phyloP scores from a whole-genome alignment of 2,797 vertebrate species.

The Heteromormyrus szaboi region DNA sequence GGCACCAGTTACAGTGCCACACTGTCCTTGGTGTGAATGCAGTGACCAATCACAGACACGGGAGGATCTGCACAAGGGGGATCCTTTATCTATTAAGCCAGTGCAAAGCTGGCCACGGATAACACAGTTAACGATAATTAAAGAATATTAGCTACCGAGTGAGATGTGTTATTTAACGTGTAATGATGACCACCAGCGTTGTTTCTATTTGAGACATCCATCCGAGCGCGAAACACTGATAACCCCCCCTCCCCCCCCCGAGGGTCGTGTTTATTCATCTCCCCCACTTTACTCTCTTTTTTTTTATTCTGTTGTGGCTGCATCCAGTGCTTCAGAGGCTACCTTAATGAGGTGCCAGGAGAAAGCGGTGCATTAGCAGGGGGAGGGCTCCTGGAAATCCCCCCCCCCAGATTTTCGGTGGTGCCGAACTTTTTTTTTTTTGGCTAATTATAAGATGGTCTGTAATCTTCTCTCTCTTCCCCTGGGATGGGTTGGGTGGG shows the following conservation, averaged over 20 bases:
- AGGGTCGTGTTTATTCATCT: background rate
- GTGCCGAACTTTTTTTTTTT: background rate
- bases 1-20: background rate
- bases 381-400: background rate
- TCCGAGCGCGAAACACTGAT: background rate
- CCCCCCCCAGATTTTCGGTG: background rate
- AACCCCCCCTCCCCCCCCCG: background rate
- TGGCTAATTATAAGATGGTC: constrained; percentile 11
- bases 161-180: background rate
- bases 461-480: constrained; percentile 3
- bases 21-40: background rate
- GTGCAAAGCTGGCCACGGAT: background rate
- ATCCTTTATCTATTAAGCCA: background rate
- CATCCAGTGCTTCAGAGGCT: background rate
- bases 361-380: background rate
- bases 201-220: background rate
- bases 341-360: constrained; percentile 1
- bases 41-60: background rate
- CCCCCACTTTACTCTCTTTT: constrained; percentile 4
- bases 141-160: background rate
- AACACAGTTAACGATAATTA: background rate
- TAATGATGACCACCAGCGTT: constrained; percentile 11
- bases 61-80: background rate
- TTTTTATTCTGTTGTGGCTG: background rate
- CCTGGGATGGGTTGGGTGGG: background rate